Conservation (phyloP, 2,113 vertebrate genomes). For the Chelonoidis abingdonii region DNA sequence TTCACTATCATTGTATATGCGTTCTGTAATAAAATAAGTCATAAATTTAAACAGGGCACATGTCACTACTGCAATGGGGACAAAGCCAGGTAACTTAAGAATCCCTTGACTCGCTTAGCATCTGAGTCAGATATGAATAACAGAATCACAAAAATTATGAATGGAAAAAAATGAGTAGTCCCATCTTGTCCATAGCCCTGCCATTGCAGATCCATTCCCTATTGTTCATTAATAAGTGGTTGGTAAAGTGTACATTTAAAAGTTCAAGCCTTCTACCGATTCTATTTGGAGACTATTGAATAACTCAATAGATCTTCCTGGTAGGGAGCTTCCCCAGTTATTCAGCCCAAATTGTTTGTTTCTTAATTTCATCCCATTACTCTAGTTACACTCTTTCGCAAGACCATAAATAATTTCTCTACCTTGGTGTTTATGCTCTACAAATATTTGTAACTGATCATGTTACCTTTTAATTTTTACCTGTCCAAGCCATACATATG, state of each 20-base stretch:
- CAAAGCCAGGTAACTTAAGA: neutral
- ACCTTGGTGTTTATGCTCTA: neutral
- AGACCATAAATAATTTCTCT: conserved; percentile 6
- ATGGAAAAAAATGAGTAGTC: neutral
- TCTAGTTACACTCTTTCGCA: neutral
- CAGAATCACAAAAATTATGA: neutral
- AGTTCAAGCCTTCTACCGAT: neutral
- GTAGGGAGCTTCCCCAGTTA: neutral
- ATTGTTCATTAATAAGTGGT: neutral
- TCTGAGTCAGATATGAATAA: neutral
- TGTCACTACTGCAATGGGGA: neutral
- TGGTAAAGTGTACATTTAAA: conserved; percentile 11
- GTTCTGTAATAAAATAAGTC: conserved; percentile 17
- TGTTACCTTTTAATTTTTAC: neutral
- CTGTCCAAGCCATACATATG: neutral
- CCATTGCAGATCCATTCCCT: neutral
- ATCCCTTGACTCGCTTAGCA: neutral
- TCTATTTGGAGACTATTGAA: neutral
- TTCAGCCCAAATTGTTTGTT: neutral
- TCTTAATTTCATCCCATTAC: neutral
- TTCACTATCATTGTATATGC: neutral
- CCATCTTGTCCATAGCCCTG: neutral
- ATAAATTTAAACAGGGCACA: neutral
- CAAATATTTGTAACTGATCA: neutral
- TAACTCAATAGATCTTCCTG: neutral